Base-by-base conservation (phyloP, 1,140 invertebrate genomes). In the Drosophila tristis region DNA sequence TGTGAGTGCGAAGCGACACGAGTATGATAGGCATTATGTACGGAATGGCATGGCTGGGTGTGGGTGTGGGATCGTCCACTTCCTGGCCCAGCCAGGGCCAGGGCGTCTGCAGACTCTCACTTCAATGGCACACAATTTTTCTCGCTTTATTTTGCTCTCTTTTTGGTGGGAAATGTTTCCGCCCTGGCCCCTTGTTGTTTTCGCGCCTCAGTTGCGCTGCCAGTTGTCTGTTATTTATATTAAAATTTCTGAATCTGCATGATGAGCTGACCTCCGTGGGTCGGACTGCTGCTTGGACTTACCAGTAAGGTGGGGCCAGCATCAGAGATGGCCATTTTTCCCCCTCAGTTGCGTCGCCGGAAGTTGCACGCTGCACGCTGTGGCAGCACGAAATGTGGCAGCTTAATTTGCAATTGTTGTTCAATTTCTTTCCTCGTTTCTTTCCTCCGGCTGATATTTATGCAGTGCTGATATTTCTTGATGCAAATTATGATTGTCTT, bases 351-450 rank as follows among this genome's bases (percentile, higher is more conserved):
- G 60, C 35, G 50, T 25, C 31, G 74, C 53, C 73, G 66, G 78
- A 80, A 74, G 71, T 74, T 11, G 31, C 76, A 50, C 49, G 48
- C 58, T 62, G 76, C 57, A 70, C 56, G 63, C 73, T 73, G 55
- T 62, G 75, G 71, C 58, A 48, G 43, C 47, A 54, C 48, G 47
- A 47, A 50, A 64, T 64, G 68, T 68, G 57, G 68, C 77, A 79
- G 58, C 61, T 80, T 67, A 80, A 80, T 64, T 80, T 75, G 77
- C 78, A 78, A 66, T 73, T 72, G 75, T 73, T 56, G 59, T 66
- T 57, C 39, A 51, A 72, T 35, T 53, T 68, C 39, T 45, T 23
- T 65, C 3, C 23, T 25, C 2, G 23, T 25, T 4, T 25, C 23
- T 53, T 31, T 57, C 63, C 35, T 13, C 11, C 5, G 4, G 35